These are phyloP conservation scores for Molanna angustata DNA, from an alignment of 2,888 invertebrate species.

Conservation along the genomic window DNA sequence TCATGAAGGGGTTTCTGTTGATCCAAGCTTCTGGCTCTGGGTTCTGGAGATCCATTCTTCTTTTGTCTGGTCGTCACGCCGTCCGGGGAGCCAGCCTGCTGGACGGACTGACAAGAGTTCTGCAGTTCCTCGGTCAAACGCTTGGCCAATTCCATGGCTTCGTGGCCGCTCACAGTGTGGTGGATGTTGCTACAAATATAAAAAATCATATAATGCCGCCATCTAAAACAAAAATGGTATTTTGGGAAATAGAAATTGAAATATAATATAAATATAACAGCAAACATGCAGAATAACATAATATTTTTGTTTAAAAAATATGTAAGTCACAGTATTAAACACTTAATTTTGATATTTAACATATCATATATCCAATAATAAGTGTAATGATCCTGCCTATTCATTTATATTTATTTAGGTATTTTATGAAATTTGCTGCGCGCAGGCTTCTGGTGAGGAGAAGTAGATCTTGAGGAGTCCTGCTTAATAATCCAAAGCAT, in stretches of 20 bases:
- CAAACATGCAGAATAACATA: background rate
- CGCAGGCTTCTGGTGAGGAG: no score
- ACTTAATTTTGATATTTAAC: no score
- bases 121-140: slow-evolving; percentile 63
- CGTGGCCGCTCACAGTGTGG: slow-evolving; percentile 78
- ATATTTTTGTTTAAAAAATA: no score
- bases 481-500: no score
- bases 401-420: no score
- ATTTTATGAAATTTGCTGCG: no score
- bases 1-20: slow-evolving; percentile 51
- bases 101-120: slow-evolving; percentile 38
- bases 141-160: slow-evolving; percentile 73
- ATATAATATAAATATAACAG: background rate
- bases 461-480: no score
- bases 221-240: background rate
- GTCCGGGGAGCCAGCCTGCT: slow-evolving; percentile 43
- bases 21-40: slow-evolving; percentile 53
- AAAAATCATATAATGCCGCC: background rate
- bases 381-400: no score
- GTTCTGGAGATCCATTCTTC: slow-evolving; percentile 39
- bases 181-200: slow-evolving; percentile 41
- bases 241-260: background rate
- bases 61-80: slow-evolving; percentile 52
- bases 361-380: no score
- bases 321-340: no score